Evolutionary conservation across 1,140 invertebrate genomes (phyloP).

Genomic region (Drosophila takahashii): DNA sequence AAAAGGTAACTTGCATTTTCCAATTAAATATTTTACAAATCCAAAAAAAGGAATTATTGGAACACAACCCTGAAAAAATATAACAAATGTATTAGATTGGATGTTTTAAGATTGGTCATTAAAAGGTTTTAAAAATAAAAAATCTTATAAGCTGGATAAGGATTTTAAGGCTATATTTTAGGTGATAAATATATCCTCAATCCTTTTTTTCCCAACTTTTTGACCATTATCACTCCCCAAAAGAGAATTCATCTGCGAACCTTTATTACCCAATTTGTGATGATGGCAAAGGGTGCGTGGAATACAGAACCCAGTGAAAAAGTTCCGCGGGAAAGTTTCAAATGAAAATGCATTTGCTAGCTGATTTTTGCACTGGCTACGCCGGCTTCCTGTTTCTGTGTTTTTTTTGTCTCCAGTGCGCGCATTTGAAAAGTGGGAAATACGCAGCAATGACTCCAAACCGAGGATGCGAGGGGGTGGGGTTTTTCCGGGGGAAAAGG

Average conservation of each 20-base stretch:
- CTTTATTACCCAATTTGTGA: slow-evolving; percentile 41
- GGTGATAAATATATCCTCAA: too few species aligned
- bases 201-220: too few species aligned
- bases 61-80: too few species aligned
- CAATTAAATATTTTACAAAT: too few species aligned
- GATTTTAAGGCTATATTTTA: too few species aligned
- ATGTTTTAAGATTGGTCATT: too few species aligned
- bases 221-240: slow-evolving; percentile 18
- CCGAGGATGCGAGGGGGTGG: neutral
- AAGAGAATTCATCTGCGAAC: neutral
- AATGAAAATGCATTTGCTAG: slow-evolving; percentile 78
- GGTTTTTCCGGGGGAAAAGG: neutral
- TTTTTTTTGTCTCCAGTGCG: slow-evolving; percentile 33
- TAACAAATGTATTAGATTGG: too few species aligned
- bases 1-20: too few species aligned
- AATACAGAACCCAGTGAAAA: slow-evolving; percentile 16
- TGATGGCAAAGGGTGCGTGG: slow-evolving; percentile 24
- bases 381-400: slow-evolving; percentile 26
- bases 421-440: slow-evolving; percentile 66
- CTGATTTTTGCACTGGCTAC: slow-evolving; percentile 62
- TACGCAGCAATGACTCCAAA: slow-evolving; percentile 68
- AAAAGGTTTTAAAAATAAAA: too few species aligned
- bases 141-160: too few species aligned
- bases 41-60: too few species aligned
- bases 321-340: slow-evolving; percentile 62